Conservation (phyloP, 2,797 vertebrate genomes). For the Scomberomorus guttatus region DNA sequence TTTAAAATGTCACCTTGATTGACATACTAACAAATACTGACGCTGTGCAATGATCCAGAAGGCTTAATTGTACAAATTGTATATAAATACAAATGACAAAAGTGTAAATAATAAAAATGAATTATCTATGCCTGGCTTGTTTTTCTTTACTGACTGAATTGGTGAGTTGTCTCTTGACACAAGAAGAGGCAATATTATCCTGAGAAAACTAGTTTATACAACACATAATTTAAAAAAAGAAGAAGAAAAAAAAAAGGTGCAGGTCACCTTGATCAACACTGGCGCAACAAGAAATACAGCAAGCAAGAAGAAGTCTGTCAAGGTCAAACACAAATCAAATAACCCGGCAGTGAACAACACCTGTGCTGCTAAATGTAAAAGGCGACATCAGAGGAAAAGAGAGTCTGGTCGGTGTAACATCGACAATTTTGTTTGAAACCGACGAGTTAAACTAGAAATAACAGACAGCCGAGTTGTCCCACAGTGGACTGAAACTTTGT, state of each 20-base stretch:
- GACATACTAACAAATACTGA: neutral
- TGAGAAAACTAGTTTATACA: neutral
- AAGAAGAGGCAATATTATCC: neutral
- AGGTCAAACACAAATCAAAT: constrained; percentile 26
- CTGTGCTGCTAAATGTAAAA: neutral
- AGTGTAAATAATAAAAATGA: neutral
- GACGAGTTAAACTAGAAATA: neutral
- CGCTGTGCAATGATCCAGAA: too few relatives aligned
- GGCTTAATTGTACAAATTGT: neutral
- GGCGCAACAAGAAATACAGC: constrained; percentile 3
- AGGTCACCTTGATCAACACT: constrained; percentile 7
- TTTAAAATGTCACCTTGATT: neutral
- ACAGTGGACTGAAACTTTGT: neutral
- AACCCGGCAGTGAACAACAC: neutral
- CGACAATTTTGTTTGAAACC: too few relatives aligned
- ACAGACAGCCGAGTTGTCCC: neutral
- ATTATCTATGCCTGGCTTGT: neutral
- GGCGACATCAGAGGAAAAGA: neutral
- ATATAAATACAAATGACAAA: too few relatives aligned
- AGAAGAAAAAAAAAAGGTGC: neutral
- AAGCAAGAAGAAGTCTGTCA: neutral
- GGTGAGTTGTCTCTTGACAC: neutral
- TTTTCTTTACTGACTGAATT: neutral
- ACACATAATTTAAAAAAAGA: neutral
- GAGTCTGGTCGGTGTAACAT: neutral